Base-by-base conservation (phyloP, 2,113 vertebrate genomes). In the Murina feae region DNA sequence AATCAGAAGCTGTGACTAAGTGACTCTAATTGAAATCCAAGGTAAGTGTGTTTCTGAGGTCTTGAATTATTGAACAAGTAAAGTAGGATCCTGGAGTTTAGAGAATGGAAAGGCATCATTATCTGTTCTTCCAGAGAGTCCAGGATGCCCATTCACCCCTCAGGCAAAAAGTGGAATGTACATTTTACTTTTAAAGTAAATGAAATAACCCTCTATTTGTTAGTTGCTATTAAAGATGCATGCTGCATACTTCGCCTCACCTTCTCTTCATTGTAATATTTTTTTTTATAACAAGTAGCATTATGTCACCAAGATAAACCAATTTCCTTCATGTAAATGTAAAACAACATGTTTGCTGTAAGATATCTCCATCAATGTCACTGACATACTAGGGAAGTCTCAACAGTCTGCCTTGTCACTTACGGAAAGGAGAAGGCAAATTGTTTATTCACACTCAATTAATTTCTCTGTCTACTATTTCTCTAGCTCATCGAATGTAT, bases 321-420 rank as follows among this genome's bases (percentile, higher is more conserved):
- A 82, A 89, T 94, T 95, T 84, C 88, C 30, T 90, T 95, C 71
- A 86, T 68, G 79, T 53, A 97, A 95, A 96, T 95, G 95, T 89
- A 95, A 90, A 94, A 91, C 86, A 93, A 82, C 93, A 91, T 93
- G 51, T 89, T 96, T 94, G 58, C 90, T 91, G 18, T 90, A 89
- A 89, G 82, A 92, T 92, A 95, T 86, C 96, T 92, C 90, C 82
- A 92, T 97, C 95, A 96, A 74, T 95, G 95, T 93, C 93, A 90
- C 74, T 88, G 74, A 95, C 92, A 96, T 60, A 84, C 35, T 63
- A 71, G 74, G 47, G 23, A 78, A 92, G 71, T 80, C 80, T 93
- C 66, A 84, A 86, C 30, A 90, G 55, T 78, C 85, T 94, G 72
- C 47, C 89, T 13, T 79, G 75, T 90, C 81, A 74, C 66, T 94